Percentiles rank a stretch among this genome's conserved stretches.
These are phyloP conservation scores for Coccyzus lansbergi DNA, from an alignment of 2,797 vertebrate species.

Conservation along the genomic window DNA sequence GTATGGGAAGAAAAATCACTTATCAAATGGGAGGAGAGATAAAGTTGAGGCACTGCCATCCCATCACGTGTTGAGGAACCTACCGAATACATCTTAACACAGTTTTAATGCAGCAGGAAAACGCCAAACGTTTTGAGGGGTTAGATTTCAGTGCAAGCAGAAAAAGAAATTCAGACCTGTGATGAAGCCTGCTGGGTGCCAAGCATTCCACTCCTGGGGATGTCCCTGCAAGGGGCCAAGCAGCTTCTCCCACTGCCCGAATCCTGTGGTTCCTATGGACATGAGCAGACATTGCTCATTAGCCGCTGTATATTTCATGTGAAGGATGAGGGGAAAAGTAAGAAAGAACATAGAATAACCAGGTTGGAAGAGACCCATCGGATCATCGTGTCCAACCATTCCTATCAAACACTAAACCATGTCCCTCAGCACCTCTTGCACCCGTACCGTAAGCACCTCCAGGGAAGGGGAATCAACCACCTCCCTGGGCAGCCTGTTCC, in stretches of 20 bases:
- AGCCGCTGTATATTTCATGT: background rate
- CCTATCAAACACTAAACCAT: too few relatives aligned
- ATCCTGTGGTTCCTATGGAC: accelerated
- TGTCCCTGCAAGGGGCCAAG: background rate
- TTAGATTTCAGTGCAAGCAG: background rate
- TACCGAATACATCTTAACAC: background rate
- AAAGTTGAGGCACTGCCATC: background rate
- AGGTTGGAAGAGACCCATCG: too few relatives aligned
- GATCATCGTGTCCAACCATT: too few relatives aligned
- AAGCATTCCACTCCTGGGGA: background rate
- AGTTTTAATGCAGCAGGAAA: background rate
- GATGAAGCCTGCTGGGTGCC: accelerated
- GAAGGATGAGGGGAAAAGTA: background rate
- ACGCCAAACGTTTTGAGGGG: background rate
- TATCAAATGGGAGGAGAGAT: background rate
- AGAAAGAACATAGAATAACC: too few relatives aligned
- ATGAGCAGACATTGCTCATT: accelerated
- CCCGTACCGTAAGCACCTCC: too few relatives aligned
- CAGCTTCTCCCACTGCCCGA: accelerated
- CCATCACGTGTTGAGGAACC: background rate
- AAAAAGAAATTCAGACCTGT: background rate
- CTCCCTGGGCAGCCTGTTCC: too few relatives aligned
- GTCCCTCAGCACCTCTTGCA: too few relatives aligned
- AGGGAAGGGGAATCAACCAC: too few relatives aligned
- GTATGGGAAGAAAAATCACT: background rate